Evolutionary conservation across 2,888 invertebrate genomes (phyloP), one percentile per base, ranked within the genome.

Genomic region (Lasioglossum vierecki): DNA sequence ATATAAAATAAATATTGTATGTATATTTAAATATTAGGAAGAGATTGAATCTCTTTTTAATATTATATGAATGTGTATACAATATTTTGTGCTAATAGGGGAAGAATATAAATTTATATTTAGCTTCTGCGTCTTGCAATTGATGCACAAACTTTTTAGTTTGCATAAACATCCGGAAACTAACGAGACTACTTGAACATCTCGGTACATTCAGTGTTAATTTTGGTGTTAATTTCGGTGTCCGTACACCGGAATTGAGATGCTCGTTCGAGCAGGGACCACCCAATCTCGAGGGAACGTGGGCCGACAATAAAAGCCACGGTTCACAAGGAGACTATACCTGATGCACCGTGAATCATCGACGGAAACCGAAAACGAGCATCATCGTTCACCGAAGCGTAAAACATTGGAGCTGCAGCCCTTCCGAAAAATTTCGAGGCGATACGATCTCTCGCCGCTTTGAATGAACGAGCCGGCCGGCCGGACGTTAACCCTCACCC

Each of bases 401-500:
- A 30, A 46, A 41, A 49, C 39, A 49, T 53, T 80, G 76, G 26
- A 26, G 79, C 30, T n/a, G 3, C 46, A 35, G 66, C 39, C 70
- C 71, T 82, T 57, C 77, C 86, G 75, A 85, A 86, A 85, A 85
- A 82, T 82, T 82, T 77, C 71, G 57, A 63, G 57, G 6, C 79
- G 86, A 86, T 85, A 86, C 49, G 22, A 86, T 86, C 86, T 70
- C 86, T 60, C 53, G 66, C 53, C n/a, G 60, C 49, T 77, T 72
- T 75, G 78, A 84, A 78, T 68, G 82, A 80, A 76, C 74, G 79
- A 80, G 77, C 84, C 70, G 30, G 60, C 66, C 44, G 46, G 63
- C 60, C 49, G 86, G 86, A 78, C 85, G 78, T 87, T 87, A 82
- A 86, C 82, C 86, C 84, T 49, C 73, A 68, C 80, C 76, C 82